Base-by-base conservation (phyloP, 2,113 vertebrate species). In the Chauna torquata region DNA sequence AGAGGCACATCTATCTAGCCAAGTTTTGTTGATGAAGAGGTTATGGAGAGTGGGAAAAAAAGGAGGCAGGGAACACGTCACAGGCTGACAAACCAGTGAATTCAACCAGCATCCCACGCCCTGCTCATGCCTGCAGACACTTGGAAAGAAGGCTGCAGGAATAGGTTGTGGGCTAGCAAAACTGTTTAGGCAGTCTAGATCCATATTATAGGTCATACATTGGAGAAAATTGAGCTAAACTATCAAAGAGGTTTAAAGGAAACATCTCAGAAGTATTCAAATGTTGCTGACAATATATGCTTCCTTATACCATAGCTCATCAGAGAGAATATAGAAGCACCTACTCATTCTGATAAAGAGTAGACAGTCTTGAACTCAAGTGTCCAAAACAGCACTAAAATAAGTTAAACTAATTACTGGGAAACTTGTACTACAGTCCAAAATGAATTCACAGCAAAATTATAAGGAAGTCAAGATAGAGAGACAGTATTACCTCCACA, bases 61-160 rank as follows among this genome's bases (percentile, higher is more conserved):
- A 84, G 59, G 49, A 81, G 76, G 38, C 59, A 78, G 68, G 28
- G 57, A 95, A 77, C 75, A 54, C 45, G 4, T 71, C 64, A 45
- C 24, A 71, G 72, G 28, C 83, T 88, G 54, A 50, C 4, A 22
- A 86, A 95, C 25, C 22, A 2, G 1, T 86, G 64, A 91, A 66
- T 94, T 86, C 95, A 83, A 0, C 75, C 82, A 68, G 55, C 83
- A 78, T 77, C 94, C 89, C 76, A 89, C 91, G 96, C 47, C 59
- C 54, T 50, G 77, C 44, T 88, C 32, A 8, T 72, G 88, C 34
- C 45, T 91, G 86, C 0, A 14, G 50, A 47, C 36, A 17, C 82
- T 71, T 70, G 50, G 72, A 66, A 77, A 77, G 75, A 13, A 92
- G 76, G 69, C 55, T 61, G 32, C 30, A 45, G 80, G 71, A 92